Evolutionary conservation across 2,797 vertebrate species (phyloP).

Genomic region (Galagoides demidoff): DNA sequence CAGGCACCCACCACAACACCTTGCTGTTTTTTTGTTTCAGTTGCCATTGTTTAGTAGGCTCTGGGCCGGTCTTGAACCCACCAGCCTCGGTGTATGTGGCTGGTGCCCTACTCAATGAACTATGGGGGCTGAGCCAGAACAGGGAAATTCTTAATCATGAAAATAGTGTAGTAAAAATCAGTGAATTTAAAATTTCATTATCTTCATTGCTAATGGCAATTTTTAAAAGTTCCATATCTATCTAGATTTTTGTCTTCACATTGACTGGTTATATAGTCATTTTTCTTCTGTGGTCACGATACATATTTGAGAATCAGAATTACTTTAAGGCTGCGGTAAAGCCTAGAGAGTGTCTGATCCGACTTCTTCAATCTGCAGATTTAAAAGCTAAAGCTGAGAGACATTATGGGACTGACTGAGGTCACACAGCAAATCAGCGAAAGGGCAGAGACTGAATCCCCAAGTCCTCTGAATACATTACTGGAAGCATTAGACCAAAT

Average conservation of each 20-base stretch:
- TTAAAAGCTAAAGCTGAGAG: neutral
- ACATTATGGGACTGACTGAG: neutral
- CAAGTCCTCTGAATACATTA: neutral
- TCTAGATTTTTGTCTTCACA: slow-evolving; percentile 13
- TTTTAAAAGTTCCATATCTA: neutral
- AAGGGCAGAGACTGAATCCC: neutral
- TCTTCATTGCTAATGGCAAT: slow-evolving; percentile 34
- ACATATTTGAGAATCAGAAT: slow-evolving; percentile 32
- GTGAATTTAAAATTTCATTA: slow-evolving; percentile 7
- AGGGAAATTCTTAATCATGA: neutral
- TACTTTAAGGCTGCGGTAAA: neutral
- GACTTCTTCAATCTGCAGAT: slow-evolving; percentile 13
- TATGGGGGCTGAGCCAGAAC: neutral
- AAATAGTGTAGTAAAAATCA: neutral
- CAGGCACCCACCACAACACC: too few species aligned
- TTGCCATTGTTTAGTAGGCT: too few species aligned
- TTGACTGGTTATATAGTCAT: neutral
- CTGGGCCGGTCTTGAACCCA: too few species aligned
- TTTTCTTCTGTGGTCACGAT: neutral
- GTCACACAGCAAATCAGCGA: neutral
- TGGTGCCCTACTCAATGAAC: too few species aligned
- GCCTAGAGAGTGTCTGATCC: neutral
- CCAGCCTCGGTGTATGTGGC: too few species aligned
- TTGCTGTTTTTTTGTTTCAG: too few species aligned
- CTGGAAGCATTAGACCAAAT: neutral